Percentiles rank a stretch among this genome's conserved stretches.
These are phyloP conservation scores for Nomada fabriciana DNA, from an alignment of 2,888 invertebrate species.

Conservation along the genomic window DNA sequence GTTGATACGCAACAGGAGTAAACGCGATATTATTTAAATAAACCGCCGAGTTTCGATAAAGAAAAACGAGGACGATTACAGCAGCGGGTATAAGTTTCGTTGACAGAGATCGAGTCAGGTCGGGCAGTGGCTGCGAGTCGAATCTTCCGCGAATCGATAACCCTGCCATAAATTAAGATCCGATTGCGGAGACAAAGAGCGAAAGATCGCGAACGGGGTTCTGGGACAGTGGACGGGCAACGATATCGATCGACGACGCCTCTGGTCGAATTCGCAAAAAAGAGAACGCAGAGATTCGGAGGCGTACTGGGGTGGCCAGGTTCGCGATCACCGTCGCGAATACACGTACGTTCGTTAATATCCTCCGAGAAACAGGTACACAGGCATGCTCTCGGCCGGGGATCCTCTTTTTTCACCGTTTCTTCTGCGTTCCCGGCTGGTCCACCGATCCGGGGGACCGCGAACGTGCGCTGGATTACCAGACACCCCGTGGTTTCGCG, in stretches of 20 bases:
- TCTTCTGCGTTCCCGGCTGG: conserved; percentile 23
- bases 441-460: conserved; percentile 9
- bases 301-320: conserved; percentile 40
- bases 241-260: conserved; percentile 63
- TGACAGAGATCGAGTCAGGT: conserved; percentile 48
- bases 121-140: neutral
- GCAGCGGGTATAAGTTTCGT: conserved; percentile 43
- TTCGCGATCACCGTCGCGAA: conserved; percentile 31
- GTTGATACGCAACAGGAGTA: too few relatives aligned
- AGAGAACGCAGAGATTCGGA: conserved; percentile 49
- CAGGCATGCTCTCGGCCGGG: conserved; percentile 11
- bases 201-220: neutral
- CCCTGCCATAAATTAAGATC: conserved; percentile 63
- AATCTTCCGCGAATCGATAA: conserved; percentile 43
- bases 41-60: too few relatives aligned
- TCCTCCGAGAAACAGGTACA: conserved; percentile 52
- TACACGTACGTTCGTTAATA: conserved; percentile 64
- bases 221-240: conserved; percentile 19
- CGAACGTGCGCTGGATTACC: conserved; percentile 39
- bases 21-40: conserved; percentile 37
- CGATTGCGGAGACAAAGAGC: conserved; percentile 37
- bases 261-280: conserved; percentile 61
- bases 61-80: conserved; percentile 59
- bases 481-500: conserved; percentile 46
- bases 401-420: conserved; percentile 42